Conservation (phyloP, 2,113 vertebrate genomes). For the Hippocampus mohnikei region DNA sequence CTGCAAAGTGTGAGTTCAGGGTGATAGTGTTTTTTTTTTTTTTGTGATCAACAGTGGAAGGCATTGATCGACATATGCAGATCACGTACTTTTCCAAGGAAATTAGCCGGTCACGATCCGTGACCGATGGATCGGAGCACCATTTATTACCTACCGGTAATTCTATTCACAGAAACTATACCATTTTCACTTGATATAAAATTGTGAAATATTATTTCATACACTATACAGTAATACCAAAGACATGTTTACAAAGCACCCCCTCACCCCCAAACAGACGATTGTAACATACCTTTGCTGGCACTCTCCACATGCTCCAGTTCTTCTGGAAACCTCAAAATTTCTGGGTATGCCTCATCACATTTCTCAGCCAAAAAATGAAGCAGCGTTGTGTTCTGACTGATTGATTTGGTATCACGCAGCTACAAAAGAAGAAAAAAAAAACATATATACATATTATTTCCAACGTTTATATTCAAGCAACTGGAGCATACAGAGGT, state of each 20-base stretch:
- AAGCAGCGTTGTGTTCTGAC: slow-evolving; percentile 87
- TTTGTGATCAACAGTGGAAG: too few species aligned
- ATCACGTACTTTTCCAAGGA: too few species aligned
- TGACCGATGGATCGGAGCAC: too few species aligned
- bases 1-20: too few species aligned
- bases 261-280: neutral
- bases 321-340: slow-evolving; percentile 91
- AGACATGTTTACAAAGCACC: neutral
- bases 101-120: too few species aligned
- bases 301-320: slow-evolving; percentile 88
- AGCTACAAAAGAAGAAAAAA: slow-evolving; percentile 72
- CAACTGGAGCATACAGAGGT: neutral
- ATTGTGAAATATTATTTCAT: neutral
- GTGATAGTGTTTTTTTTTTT: too few species aligned
- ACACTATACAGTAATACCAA: neutral
- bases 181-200: neutral
- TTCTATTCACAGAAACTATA: too few species aligned
- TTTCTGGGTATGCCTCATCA: slow-evolving; percentile 80
- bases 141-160: too few species aligned
- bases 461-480: neutral
- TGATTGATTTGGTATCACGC: slow-evolving; percentile 89
- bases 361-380: slow-evolving; percentile 91
- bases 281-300: slow-evolving; percentile 83
- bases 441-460: neutral
- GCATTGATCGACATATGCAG: too few species aligned